phyloP scores from a whole-genome alignment of 2,797 vertebrate genomes.

The Betta splendens region DNA sequence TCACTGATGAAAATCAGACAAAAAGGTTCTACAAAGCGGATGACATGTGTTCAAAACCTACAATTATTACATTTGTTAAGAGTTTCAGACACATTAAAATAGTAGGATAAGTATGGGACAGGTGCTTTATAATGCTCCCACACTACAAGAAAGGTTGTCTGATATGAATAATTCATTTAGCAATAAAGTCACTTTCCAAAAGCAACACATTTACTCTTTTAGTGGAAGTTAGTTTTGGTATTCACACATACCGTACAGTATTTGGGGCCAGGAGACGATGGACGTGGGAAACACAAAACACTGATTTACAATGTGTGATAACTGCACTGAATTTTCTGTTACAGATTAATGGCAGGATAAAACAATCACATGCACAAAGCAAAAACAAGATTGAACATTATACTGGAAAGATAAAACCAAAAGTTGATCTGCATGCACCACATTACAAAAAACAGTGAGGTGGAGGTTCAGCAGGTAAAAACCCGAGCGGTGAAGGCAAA shows the following conservation, averaged over 20 bases:
- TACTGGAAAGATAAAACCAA: neutral
- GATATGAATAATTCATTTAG: neutral
- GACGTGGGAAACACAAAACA: neutral
- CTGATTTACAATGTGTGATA: neutral
- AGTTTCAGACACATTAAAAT: slow-evolving; percentile 11
- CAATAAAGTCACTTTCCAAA: neutral
- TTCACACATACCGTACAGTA: neutral
- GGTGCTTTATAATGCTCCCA: slow-evolving; percentile 22
- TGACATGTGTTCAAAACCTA: neutral
- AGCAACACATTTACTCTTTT: neutral
- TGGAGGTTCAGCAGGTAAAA: slow-evolving; percentile 14
- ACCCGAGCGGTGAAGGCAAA: slow-evolving; percentile 54
- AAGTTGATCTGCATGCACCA: neutral
- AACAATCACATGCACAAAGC: neutral
- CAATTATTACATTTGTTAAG: slow-evolving; percentile 10
- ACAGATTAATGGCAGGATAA: slow-evolving; percentile 8
- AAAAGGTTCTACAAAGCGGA: slow-evolving; percentile 8
- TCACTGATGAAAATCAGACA: neutral
- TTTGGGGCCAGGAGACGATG: slow-evolving; percentile 1
- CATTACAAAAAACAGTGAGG: slow-evolving; percentile 17
- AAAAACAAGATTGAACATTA: neutral
- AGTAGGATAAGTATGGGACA: slow-evolving; percentile 2
- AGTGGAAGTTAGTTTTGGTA: neutral
- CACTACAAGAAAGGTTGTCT: neutral
- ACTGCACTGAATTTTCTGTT: slow-evolving; percentile 15